These are phyloP conservation scores for Pseudomyrmex concolor DNA, from an alignment of 1,140 invertebrate genomes.

Conservation along the genomic window DNA sequence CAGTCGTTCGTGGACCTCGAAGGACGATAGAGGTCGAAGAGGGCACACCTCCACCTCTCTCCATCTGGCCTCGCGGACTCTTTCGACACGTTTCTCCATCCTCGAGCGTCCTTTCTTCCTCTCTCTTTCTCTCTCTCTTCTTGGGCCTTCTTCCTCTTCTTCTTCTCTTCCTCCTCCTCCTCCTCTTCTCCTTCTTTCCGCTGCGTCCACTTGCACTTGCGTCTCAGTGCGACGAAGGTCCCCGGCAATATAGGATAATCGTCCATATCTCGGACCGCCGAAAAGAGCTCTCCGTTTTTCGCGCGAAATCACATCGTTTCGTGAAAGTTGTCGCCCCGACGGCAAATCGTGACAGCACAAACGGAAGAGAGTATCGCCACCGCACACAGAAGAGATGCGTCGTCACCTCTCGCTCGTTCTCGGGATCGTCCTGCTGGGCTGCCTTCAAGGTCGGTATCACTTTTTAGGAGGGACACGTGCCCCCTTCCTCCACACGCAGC, in stretches of 20 bases:
- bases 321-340: slow-evolving; percentile 24
- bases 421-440: slow-evolving; percentile 79
- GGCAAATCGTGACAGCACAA: slow-evolving; percentile 39
- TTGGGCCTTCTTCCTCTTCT: slow-evolving; percentile 14
- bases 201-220: slow-evolving; percentile 35
- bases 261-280: slow-evolving; percentile 22
- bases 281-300: slow-evolving; percentile 1
- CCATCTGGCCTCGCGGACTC: slow-evolving; percentile 64
- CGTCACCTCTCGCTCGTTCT: slow-evolving; percentile 75
- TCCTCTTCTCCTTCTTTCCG: slow-evolving; percentile 44
- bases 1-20: slow-evolving; percentile 85
- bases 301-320: slow-evolving; percentile 25
- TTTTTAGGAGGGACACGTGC: slow-evolving; percentile 28
- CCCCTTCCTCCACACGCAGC: neutral
- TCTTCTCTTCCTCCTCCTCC: slow-evolving; percentile 28
- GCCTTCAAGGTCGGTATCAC: slow-evolving; percentile 81
- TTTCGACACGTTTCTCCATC: slow-evolving; percentile 40
- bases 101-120: slow-evolving; percentile 47
- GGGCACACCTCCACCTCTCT: slow-evolving; percentile 81
- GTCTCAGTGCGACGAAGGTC: slow-evolving; percentile 39
- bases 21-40: slow-evolving; percentile 85
- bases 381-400: slow-evolving; percentile 75
- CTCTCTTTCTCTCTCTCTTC: slow-evolving; percentile 27
- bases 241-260: slow-evolving; percentile 34
- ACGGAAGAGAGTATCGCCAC: slow-evolving; percentile 22